Base-by-base conservation (phyloP, 2,888 invertebrate genomes). In the Mesopsocus fuscifrons region DNA sequence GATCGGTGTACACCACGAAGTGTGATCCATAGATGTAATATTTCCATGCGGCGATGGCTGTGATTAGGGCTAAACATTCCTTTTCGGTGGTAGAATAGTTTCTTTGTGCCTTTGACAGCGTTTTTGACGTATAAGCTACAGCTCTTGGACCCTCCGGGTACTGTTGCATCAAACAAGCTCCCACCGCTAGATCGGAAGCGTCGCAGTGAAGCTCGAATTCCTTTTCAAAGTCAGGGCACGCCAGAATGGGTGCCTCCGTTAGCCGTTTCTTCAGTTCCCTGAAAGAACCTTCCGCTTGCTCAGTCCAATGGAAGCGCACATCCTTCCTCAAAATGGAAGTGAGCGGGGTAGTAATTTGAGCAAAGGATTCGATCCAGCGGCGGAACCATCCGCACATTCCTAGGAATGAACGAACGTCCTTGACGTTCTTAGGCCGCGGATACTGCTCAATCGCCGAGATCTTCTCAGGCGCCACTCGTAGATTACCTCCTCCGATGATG, bases 1-100 rank as follows among this genome's bases (percentile, higher is more conserved):
- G 49, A 20, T 54, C 52, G 0, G 52, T 55, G 1, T 53, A 46
- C 1, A 54, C 52, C 2, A 35, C 49, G 34, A 55, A 56, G 2
- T 44, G 41, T 3, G 46, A 43, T 0, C 52, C 54, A 31, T 53
- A 51, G 1, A 53, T 5, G 38, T 53, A 54, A 1, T 45, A 43
- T 15, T 52, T 33, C 32, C 48, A 51, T 23, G 47, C 48, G 2
- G 44, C 45, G 2, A 53, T 45, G 1, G 48, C 47, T 49, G 50
- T 52, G 0, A 52, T 11, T 1, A 53, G 46, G 0, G 52, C 51
- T 1, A 52, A 45, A 26, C 51, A 54, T 20, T 55, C 52, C 17
- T 34, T 42, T 34, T 52, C 49, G 0, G 52, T 52, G 5, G 47
- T 48, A 2, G 49, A 42, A 16, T 50, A 52, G 16, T 49, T 50